Conservation (phyloP, 2,888 invertebrate genomes). For the Anodontia alba region DNA sequence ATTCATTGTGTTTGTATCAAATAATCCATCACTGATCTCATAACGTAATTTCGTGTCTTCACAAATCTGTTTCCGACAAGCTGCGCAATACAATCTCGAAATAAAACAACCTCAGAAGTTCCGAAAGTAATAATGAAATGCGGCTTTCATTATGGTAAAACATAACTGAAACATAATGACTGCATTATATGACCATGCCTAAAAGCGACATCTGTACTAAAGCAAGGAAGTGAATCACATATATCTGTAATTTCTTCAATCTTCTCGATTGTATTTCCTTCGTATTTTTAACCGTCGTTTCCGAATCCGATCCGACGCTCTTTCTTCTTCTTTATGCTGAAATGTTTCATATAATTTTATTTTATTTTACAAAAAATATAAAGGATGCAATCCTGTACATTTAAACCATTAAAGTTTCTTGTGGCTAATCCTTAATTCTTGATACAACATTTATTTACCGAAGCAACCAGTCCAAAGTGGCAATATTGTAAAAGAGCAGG, state of each 20-base stretch:
- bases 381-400: no score
- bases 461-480: no score
- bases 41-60: no score
- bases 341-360: no score
- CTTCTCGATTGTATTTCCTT: constrained; percentile 19
- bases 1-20: no score
- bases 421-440: no score
- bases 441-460: no score
- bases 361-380: no score
- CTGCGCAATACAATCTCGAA: neutral
- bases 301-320: constrained; percentile 46
- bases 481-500: no score
- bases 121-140: constrained; percentile 2
- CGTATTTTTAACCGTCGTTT: constrained; percentile 42
- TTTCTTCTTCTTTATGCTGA: constrained; percentile 55
- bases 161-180: neutral
- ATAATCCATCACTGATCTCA: no score
- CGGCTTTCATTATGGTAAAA: neutral
- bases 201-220: constrained; percentile 9
- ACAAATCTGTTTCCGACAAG: no score
- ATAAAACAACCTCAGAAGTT: neutral
- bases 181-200: neutral
- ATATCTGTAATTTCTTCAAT: neutral
- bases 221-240: constrained; percentile 7
- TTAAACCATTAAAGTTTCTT: no score